Conservation (phyloP, 2,888 invertebrate genomes). For the Eupeodes latifasciatus region DNA sequence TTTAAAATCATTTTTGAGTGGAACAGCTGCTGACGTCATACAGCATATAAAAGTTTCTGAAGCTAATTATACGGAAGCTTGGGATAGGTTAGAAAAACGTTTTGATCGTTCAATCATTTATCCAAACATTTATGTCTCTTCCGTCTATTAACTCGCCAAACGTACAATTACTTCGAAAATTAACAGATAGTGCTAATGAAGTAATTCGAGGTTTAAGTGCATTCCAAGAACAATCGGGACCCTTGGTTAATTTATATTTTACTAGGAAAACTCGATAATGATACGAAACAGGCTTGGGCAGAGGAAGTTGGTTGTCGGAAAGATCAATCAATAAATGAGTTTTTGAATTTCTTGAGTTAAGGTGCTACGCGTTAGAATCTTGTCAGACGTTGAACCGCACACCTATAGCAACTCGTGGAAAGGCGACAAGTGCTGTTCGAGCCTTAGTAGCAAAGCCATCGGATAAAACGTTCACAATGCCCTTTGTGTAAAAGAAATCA, state of each 20-base stretch:
- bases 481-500: conserved; percentile 16
- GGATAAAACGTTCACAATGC: not conserved
- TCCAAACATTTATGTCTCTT: conserved; percentile 51
- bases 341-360: not conserved
- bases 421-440: conserved; percentile 3
- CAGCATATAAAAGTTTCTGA: conserved; percentile 63
- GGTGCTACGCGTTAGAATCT: conserved; percentile 37
- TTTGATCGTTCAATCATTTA: conserved; percentile 64
- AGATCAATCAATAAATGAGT: not conserved
- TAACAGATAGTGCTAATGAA: conserved; percentile 19
- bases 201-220: conserved; percentile 20
- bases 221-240: not conserved
- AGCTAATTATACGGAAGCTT: conserved; percentile 51
- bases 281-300: conserved; percentile 27
- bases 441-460: conserved; percentile 15
- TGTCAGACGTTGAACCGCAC: conserved; percentile 24
- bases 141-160: conserved; percentile 1
- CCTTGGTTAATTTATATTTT: conserved; percentile 26
- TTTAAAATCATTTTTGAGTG: conserved; percentile 59
- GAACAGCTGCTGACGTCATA: conserved; percentile 59
- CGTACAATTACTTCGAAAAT: not conserved
- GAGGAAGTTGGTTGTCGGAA: conserved; percentile 1
- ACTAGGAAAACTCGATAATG: conserved; percentile 16
- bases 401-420: not conserved
- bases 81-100: conserved; percentile 51